Percentiles rank a stretch among this genome's conserved stretches.
Evolutionary conservation across 2,113 vertebrate genomes (phyloP).

Genomic region (Nibea albiflora): DNA sequence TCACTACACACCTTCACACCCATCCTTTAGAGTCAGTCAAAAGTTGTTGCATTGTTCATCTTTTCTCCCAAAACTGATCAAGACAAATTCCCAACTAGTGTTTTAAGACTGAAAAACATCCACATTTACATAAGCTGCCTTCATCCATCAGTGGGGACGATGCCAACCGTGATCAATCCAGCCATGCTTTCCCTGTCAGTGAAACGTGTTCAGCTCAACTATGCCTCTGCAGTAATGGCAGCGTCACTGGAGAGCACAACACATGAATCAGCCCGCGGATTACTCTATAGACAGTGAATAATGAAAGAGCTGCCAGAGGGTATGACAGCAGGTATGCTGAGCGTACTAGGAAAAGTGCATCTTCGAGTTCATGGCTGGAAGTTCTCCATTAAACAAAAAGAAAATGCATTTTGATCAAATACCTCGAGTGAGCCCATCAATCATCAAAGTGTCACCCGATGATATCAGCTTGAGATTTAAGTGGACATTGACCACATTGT

Average conservation of each 20-base stretch:
- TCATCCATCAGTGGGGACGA: slow-evolving; percentile 20
- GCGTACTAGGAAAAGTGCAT: slow-evolving; percentile 4
- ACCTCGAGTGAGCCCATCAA: background rate
- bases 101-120: slow-evolving; percentile 30
- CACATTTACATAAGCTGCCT: slow-evolving; percentile 11
- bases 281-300: slow-evolving; percentile 38
- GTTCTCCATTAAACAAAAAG: background rate
- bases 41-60: background rate
- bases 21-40: background rate
- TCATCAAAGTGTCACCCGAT: background rate
- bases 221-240: slow-evolving; percentile 25
- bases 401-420: background rate
- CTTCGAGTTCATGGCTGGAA: slow-evolving; percentile 24
- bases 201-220: slow-evolving; percentile 32
- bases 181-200: slow-evolving; percentile 15
- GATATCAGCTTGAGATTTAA: background rate
- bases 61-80: background rate
- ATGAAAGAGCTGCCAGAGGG: slow-evolving; percentile 16
- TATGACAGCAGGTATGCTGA: slow-evolving; percentile 23
- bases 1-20: background rate
- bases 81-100: slow-evolving; percentile 5
- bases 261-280: slow-evolving; percentile 48
- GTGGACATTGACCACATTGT: background rate
- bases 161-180: slow-evolving; percentile 32
- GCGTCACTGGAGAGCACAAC: slow-evolving; percentile 15